A percentile compares a stretch with the other conserved stretches of the same genome.
Evolutionary conservation across 2,113 vertebrate genomes (phyloP).

Genomic region (Peromyscus leucopus): DNA sequence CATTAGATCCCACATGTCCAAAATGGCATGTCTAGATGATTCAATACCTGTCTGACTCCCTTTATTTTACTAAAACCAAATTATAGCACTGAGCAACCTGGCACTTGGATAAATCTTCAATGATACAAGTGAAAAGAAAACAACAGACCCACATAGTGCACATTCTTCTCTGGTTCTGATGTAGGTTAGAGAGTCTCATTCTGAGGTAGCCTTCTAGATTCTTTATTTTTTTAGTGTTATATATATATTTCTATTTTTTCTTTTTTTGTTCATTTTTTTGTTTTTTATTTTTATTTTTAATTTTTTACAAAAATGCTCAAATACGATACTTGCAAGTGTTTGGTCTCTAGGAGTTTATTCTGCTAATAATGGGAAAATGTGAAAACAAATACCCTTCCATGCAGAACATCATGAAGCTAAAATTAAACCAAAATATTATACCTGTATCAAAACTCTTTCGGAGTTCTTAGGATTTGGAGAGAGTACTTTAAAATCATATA

Average conservation of each 20-base stretch:
- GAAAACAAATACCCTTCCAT: conserved; percentile 75
- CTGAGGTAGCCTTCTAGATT: conserved; percentile 91
- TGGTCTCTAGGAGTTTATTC: conserved; percentile 86
- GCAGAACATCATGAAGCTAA: conserved; percentile 68
- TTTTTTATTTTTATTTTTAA: conserved; percentile 75
- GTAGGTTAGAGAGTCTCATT: conserved; percentile 87
- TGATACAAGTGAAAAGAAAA: conserved; percentile 82
- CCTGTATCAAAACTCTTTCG: conserved; percentile 73
- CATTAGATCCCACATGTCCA: conserved; percentile 62
- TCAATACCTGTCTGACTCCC: conserved; percentile 66
- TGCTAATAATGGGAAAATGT: conserved; percentile 75
- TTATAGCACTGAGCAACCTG: conserved; percentile 80
- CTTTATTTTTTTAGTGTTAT: conserved; percentile 81
- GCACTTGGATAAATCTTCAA: conserved; percentile 84
- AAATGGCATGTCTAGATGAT: conserved; percentile 39
- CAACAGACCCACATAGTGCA: conserved; percentile 85
- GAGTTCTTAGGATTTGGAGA: conserved; percentile 69
- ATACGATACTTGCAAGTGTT: conserved; percentile 85
- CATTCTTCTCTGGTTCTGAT: conserved; percentile 89
- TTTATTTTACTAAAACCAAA: conserved; percentile 81
- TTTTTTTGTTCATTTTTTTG: conserved; percentile 47
- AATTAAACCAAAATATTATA: conserved; percentile 68
- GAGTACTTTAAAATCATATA: conserved; percentile 73
- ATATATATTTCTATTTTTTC: conserved; percentile 69
- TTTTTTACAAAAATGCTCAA: conserved; percentile 88